Evolutionary conservation across 2,888 invertebrate genomes (phyloP).

Genomic region (Caenorhabditis sinica): DNA sequence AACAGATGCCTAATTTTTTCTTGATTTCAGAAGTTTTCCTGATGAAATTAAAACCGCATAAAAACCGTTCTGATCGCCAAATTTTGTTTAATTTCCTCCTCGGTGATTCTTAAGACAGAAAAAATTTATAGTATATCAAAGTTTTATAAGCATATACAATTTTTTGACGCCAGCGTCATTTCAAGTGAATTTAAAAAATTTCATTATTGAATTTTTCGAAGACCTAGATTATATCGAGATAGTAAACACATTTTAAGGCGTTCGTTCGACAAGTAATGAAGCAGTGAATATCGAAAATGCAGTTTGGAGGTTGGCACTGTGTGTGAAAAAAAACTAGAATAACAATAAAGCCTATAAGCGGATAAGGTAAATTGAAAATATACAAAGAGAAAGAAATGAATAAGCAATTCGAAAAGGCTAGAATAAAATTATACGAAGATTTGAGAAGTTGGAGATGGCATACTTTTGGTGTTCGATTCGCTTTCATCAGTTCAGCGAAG

Average conservation of each 20-base stretch:
- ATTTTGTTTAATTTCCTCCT: no score
- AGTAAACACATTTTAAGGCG: conserved; percentile 11
- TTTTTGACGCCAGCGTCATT: conserved; percentile 51
- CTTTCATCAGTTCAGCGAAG: not conserved
- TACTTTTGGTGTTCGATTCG: no score
- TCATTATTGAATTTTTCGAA: not conserved
- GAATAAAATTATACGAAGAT: not conserved
- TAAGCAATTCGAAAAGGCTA: conserved; percentile 1
- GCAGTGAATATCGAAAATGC: conserved; percentile 20
- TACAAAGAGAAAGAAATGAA: conserved; percentile 5
- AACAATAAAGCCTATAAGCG: conserved; percentile 17
- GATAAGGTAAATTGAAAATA: not conserved
- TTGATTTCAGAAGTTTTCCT: no score
- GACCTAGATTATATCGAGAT: not conserved
- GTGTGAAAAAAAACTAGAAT: conserved; percentile 1
- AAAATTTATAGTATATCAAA: no score
- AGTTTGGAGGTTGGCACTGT: conserved; percentile 31
- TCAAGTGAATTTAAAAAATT: not conserved
- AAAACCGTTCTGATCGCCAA: no score
- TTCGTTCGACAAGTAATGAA: conserved; percentile 46
- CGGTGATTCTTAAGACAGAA: no score
- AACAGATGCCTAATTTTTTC: no score
- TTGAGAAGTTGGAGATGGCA: conserved; percentile 1
- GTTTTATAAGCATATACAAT: conserved; percentile 2
- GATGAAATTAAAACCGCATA: no score